These are phyloP conservation scores for Rhogogaster chlorosoma DNA, from an alignment of 2,888 invertebrate genomes.

Conservation along the genomic window DNA sequence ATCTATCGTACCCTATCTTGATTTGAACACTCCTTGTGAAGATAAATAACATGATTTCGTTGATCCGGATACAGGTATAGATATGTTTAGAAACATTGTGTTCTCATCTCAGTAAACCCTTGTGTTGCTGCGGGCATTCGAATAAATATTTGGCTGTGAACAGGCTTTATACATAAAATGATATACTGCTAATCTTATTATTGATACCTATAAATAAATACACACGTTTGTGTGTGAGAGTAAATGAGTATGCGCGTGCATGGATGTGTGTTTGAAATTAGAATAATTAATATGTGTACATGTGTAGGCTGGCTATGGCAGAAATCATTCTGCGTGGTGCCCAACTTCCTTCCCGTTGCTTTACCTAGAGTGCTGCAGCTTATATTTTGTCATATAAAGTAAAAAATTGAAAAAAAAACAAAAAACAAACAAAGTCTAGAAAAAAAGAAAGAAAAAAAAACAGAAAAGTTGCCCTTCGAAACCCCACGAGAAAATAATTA, in stretches of 20 bases:
- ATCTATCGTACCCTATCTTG: not conserved
- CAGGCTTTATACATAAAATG: conserved; percentile 40
- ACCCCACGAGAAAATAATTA: not conserved
- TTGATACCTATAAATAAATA: conserved; percentile 11
- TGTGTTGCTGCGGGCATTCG: not conserved
- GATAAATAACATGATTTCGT: not conserved
- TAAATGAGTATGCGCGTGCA: not conserved
- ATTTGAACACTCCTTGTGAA: not conserved
- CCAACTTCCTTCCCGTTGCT: conserved; percentile 24
- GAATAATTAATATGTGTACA: conserved; percentile 44
- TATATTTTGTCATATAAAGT: conserved; percentile 58
- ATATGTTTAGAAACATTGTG: not conserved
- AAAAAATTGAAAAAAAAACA: conserved; percentile 48
- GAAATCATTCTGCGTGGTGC: conserved; percentile 23
- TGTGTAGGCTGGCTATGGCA: conserved; percentile 45
- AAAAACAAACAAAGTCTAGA: conserved; percentile 39
- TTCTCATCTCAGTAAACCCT: not conserved
- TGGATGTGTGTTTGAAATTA: conserved; percentile 13
- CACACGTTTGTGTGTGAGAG: not conserved
- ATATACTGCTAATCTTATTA: conserved; percentile 39
- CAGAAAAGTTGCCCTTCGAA: conserved; percentile 45
- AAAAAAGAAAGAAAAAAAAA: conserved; percentile 51
- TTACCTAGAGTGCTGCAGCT: conserved; percentile 48
- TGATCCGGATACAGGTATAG: not conserved
- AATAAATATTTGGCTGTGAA: conserved; percentile 43